Evolutionary conservation across 1,140 invertebrate species (phyloP).

Genomic region (Zaprionus ghesquierei): DNA sequence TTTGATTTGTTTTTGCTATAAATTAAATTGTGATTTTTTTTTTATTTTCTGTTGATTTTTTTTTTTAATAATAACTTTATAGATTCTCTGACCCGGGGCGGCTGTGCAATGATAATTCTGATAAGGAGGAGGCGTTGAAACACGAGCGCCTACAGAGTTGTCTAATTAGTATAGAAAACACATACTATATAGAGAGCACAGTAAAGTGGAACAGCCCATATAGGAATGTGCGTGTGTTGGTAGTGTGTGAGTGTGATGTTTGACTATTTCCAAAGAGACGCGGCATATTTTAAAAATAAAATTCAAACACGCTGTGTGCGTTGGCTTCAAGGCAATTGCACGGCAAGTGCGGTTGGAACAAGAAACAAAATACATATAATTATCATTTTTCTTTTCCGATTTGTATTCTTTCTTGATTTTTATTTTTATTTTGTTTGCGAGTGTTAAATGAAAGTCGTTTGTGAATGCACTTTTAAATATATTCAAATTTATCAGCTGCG

Average conservation of each 20-base stretch:
- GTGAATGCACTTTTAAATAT: not conserved
- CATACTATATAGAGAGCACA: conserved; percentile 3
- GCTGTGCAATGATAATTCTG: conserved; percentile 60
- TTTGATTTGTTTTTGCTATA: not conserved
- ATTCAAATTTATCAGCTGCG: not conserved
- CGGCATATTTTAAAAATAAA: conserved; percentile 66
- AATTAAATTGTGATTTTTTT: not conserved
- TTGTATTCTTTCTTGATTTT: not conserved
- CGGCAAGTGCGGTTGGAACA: too few relatives aligned
- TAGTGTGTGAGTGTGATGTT: not conserved
- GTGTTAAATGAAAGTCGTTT: conserved; percentile 65
- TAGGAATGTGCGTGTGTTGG: not conserved
- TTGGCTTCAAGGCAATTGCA: conserved; percentile 22
- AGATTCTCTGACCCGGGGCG: conserved; percentile 52
- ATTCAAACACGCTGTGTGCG: conserved; percentile 38
- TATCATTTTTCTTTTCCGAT: conserved; percentile 8
- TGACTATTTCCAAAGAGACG: conserved; percentile 50
- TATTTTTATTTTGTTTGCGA: not conserved
- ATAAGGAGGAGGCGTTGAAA: conserved; percentile 37
- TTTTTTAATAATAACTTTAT: conserved; percentile 25
- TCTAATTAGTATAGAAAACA: conserved; percentile 56
- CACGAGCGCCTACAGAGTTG: conserved; percentile 2
- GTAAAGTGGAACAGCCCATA: conserved; percentile 49
- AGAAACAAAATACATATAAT: conserved; percentile 36
- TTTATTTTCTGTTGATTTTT: conserved; percentile 20